A percentile compares a stretch with the other conserved stretches of the same genome.
These are phyloP conservation scores for Microcebus murinus DNA, from an alignment of 2,113 vertebrate species.

Conservation along the genomic window DNA sequence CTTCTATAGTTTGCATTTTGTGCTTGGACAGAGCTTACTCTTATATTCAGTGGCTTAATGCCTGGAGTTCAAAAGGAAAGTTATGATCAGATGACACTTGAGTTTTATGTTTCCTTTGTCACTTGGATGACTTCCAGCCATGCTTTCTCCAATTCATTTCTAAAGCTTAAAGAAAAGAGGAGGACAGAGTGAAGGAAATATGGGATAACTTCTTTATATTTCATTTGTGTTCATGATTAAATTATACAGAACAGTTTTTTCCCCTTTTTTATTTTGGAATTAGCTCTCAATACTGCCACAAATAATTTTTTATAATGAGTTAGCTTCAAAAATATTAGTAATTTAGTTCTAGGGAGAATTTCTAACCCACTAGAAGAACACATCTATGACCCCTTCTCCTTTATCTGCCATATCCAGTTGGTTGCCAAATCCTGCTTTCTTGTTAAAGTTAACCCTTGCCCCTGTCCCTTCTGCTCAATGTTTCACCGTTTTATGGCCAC, in stretches of 20 bases:
- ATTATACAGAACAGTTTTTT: neutral
- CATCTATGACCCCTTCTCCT: neutral
- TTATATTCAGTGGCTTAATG: slow-evolving; percentile 30
- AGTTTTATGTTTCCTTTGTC: slow-evolving; percentile 36
- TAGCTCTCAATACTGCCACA: neutral
- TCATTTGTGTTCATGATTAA: slow-evolving; percentile 17
- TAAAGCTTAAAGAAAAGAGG: neutral
- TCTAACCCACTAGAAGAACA: neutral
- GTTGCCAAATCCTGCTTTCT: neutral
- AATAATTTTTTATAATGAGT: neutral
- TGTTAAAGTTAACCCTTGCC: neutral
- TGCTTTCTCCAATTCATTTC: slow-evolving; percentile 14
- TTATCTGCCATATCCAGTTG: neutral
- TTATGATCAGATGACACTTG: slow-evolving; percentile 27
- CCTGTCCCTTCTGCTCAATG: neutral
- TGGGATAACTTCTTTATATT: neutral
- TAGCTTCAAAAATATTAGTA: neutral
- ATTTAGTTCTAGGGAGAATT: neutral
- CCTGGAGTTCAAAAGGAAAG: slow-evolving; percentile 37
- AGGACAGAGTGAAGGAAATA: neutral
- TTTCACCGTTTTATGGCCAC: neutral
- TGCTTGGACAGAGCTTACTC: slow-evolving; percentile 12
- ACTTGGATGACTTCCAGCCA: neutral
- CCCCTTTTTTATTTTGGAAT: slow-evolving; percentile 23
- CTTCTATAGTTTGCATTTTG: neutral